Evolutionary conservation across 2,888 invertebrate genomes (phyloP), one percentile per base, ranked within the genome.

Genomic region (Polymixis flavicincta): DNA sequence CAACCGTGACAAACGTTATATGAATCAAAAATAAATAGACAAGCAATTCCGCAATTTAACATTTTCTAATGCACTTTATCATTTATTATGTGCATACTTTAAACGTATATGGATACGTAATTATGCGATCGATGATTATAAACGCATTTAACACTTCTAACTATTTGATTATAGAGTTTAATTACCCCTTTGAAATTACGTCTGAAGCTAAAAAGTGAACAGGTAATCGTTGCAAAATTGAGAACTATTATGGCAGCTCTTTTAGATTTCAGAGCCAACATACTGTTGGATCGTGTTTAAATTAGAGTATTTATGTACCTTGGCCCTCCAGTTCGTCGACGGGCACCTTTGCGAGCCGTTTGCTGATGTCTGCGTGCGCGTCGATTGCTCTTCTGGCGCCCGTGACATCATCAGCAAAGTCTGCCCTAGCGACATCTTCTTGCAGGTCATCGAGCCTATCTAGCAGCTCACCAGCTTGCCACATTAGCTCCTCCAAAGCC

Each of bases 401-500:
- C 74, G 98, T 98, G 37, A 99, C 99, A 95, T 99, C 99, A 91
- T 99, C 99, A 1, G 99, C 99, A 91, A 99, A 98, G 91, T 99
- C 99, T 85, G 98, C 99, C 85, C 99, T 97, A 71, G 98, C 98
- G 71, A 99, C 97, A 93, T 99, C 99, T 92, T 99, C 99, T 92
- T 99, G 98, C 59, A 99, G 97, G 91, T 99, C 99, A 90, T 99
- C 99, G 79, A 99, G 97, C 83, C 99, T 97, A 93, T 99, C 99
- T 80, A 99, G 97, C 83, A 99, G 97, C 93, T 99, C 99, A 67
- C 98, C 98, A 2, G 99, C 98, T 96, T 99, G 99, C 99, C 99
- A 99, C 89, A 98, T 98, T 94, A 99, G 98, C 92, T 99, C 99
- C 96, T 99, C 99, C 89, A 99, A 97, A 75, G 99, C 99, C 96